phyloP scores from a whole-genome alignment of 1,140 invertebrate genomes.

The Planococcus citri region DNA sequence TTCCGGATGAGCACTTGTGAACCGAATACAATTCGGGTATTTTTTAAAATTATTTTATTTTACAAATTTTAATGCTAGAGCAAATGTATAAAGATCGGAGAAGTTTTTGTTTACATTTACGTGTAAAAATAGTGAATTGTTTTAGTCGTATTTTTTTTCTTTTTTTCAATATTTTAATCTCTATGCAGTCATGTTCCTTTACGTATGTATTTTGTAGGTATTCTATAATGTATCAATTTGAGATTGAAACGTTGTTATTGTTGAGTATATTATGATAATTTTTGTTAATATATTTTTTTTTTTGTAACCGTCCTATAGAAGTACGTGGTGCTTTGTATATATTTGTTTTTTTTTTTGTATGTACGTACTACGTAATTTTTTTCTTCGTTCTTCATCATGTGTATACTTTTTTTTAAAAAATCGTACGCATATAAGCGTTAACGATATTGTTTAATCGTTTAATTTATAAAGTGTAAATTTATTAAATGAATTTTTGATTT shows the following conservation, averaged over 20 bases:
- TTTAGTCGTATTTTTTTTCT: neutral
- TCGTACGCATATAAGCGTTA: neutral
- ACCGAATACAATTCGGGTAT: neutral
- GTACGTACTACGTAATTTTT: neutral
- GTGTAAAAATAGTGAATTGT: no score
- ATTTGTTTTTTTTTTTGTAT: neutral
- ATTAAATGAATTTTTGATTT: no score
- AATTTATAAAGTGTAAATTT: neutral
- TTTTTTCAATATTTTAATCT: neutral
- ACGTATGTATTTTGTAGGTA: slow-evolving; percentile 8
- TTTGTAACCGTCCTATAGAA: neutral
- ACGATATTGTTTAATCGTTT: neutral
- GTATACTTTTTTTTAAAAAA: neutral
- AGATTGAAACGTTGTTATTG: neutral
- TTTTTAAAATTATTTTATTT: neutral
- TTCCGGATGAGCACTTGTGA: neutral
- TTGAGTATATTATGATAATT: neutral
- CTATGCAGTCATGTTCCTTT: neutral
- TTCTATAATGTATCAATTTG: neutral
- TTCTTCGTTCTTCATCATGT: neutral
- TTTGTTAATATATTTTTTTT: neutral
- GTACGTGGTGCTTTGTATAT: neutral
- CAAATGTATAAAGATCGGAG: no score
- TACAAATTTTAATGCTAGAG: neutral
- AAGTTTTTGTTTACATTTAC: no score